Evolutionary conservation across 2,797 vertebrate genomes (phyloP).

Genomic region (Philypnodon macrostomus): DNA sequence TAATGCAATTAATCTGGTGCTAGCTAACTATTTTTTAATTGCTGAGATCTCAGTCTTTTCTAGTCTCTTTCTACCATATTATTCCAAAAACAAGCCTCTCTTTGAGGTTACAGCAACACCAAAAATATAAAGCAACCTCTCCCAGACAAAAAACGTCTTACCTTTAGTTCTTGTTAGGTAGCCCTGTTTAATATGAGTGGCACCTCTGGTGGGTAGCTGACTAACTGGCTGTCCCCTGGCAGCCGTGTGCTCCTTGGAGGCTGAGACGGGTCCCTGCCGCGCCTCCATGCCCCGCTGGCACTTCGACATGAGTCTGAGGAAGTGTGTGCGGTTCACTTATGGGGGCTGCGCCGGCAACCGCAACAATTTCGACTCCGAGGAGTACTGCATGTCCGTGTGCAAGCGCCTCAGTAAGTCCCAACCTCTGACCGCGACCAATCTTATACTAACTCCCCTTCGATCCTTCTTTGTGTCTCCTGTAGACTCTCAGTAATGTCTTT

Average conservation of each 20-base stretch:
- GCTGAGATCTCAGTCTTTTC: no score
- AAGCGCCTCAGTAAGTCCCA: constrained; percentile 92
- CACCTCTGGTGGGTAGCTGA: constrained; percentile 52
- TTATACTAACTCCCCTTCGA: constrained; percentile 9
- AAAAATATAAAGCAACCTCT: no score
- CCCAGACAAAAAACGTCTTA: no score
- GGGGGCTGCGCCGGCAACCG: constrained; percentile 98
- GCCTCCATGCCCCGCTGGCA: constrained; percentile 96
- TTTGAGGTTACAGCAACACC: no score
- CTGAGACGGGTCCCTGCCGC: constrained; percentile 92
- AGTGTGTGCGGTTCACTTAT: constrained; percentile 92
- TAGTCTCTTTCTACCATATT: no score
- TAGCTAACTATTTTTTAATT: no score
- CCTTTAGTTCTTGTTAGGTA: constrained; percentile 9
- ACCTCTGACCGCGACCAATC: constrained; percentile 23
- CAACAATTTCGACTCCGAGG: constrained; percentile 99
- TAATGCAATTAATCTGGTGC: no score
- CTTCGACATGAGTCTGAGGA: constrained; percentile 90
- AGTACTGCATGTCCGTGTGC: constrained; percentile 98
- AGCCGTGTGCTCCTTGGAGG: constrained; percentile 97
- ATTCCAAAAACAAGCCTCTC: no score
- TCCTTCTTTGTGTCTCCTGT: constrained; percentile 33
- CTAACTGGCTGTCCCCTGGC: constrained; percentile 79
- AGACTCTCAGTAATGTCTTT: constrained; percentile 16
- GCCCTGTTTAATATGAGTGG: constrained; percentile 29